phyloP scores from a whole-genome alignment of 2,888 invertebrate species.

The Dexiosoma caninum region DNA sequence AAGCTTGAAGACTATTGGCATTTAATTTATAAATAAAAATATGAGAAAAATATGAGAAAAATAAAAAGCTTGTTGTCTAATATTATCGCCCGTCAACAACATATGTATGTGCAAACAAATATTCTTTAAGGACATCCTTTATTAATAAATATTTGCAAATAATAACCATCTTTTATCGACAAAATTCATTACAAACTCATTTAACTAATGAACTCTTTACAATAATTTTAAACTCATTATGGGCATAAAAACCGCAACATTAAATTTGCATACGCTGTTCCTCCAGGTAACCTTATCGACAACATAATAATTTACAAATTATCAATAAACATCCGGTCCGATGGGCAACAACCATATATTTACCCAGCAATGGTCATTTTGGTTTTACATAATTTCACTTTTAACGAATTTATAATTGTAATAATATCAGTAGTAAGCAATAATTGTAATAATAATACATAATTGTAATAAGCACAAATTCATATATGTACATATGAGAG shows the following conservation, averaged over 20 bases:
- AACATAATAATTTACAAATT: constrained; percentile 64
- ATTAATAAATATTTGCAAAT: constrained; percentile 46
- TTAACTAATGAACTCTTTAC: constrained; percentile 57
- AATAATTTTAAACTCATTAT: constrained; percentile 61
- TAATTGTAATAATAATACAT: constrained; percentile 35
- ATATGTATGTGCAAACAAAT: too few relatives aligned
- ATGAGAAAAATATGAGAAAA: too few relatives aligned
- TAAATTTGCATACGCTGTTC: constrained; percentile 56
- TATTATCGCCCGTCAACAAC: constrained; percentile 3
- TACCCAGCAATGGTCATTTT: constrained; percentile 20
- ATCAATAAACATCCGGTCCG: constrained; percentile 61
- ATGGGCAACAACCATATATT: constrained; percentile 42
- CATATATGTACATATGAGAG: background rate
- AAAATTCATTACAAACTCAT: constrained; percentile 57
- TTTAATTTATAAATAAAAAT: too few relatives aligned
- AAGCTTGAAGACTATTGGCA: too few relatives aligned
- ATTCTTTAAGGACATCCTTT: constrained; percentile 20
- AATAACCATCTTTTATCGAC: constrained; percentile 42
- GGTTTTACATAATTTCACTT: constrained; percentile 44
- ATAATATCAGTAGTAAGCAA: constrained; percentile 27
- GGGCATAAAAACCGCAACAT: constrained; percentile 35
- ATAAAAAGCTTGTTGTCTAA: too few relatives aligned
- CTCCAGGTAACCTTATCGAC: constrained; percentile 47
- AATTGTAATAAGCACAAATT: constrained; percentile 40
- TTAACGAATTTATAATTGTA: constrained; percentile 39